Percentiles rank a stretch among this genome's conserved stretches.
phyloP scores from a whole-genome alignment of 1,140 invertebrate species.

The Drosophila bocki region DNA sequence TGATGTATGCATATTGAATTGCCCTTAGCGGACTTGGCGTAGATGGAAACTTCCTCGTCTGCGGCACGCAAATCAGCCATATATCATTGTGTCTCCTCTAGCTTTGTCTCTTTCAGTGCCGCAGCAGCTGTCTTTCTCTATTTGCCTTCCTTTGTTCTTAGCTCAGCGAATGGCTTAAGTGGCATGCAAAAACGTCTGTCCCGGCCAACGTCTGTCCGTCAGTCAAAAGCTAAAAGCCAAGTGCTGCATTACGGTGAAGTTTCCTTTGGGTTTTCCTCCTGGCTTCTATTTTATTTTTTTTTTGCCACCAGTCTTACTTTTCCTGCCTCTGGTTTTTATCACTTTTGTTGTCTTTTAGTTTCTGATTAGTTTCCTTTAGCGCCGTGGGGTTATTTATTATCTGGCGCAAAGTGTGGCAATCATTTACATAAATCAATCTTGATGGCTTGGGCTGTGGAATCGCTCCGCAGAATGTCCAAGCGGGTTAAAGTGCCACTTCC shows the following conservation, averaged over 20 bases:
- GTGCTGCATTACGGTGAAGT: constrained; percentile 61
- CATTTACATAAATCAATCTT: constrained; percentile 80
- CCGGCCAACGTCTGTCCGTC: constrained; percentile 49
- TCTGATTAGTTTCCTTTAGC: constrained; percentile 57
- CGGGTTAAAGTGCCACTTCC: constrained; percentile 34
- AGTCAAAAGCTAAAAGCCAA: constrained; percentile 44
- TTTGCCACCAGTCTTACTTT: background rate
- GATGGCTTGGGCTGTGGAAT: constrained; percentile 46
- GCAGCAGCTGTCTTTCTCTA: constrained; percentile 15
- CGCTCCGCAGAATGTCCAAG: constrained; percentile 21
- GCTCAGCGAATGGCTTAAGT: constrained; percentile 57
- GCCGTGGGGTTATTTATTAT: constrained; percentile 72
- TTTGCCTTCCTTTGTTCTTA: constrained; percentile 17
- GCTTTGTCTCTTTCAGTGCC: constrained; percentile 21
- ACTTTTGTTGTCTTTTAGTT: constrained; percentile 68
- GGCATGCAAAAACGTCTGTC: constrained; percentile 73
- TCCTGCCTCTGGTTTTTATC: constrained; percentile 56
- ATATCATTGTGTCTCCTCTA: constrained; percentile 74
- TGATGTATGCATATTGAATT: constrained; percentile 80
- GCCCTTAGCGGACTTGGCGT: constrained; percentile 49
- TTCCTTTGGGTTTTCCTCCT: constrained; percentile 39
- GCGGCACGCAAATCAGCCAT: constrained; percentile 76
- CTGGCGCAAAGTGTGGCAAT: constrained; percentile 79
- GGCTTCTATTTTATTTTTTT: constrained; percentile 18
- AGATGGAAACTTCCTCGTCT: constrained; percentile 49